Evolutionary conservation across 2,797 vertebrate genomes (phyloP).

Genomic region (Alca torda): DNA sequence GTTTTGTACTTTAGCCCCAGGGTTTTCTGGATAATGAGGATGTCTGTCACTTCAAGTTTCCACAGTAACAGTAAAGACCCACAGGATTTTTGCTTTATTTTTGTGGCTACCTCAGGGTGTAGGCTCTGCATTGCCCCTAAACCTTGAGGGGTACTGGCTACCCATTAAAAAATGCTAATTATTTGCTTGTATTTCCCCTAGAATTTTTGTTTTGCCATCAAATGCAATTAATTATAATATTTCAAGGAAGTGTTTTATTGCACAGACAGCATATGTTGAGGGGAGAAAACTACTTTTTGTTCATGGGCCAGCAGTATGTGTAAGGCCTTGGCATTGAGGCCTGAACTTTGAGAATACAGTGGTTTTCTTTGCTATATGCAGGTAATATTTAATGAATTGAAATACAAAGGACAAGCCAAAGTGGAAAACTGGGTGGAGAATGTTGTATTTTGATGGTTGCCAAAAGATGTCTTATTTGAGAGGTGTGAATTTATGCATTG

Average conservation of each 20-base stretch:
- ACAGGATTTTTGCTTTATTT: background rate
- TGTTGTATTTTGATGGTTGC: background rate
- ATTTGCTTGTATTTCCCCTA: background rate
- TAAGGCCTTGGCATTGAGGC: background rate
- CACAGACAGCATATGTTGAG: background rate
- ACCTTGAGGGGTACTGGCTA: background rate
- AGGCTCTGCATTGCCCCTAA: background rate
- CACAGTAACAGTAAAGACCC: background rate
- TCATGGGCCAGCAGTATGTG: background rate
- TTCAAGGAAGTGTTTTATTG: background rate
- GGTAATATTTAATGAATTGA: background rate
- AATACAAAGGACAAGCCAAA: background rate
- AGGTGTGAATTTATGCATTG: conserved; percentile 57
- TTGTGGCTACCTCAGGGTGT: background rate
- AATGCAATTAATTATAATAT: background rate
- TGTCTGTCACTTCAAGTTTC: background rate
- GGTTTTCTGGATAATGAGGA: background rate
- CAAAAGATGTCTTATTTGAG: conserved; percentile 10
- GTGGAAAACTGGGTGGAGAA: background rate
- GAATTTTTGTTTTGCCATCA: background rate
- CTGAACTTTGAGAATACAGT: background rate
- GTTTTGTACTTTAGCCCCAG: background rate
- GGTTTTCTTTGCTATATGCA: background rate
- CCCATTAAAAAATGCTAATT: background rate
- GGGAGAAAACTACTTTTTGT: background rate